These are phyloP conservation scores for Lepus americanus DNA, from an alignment of 2,113 vertebrate genomes.

Conservation along the genomic window DNA sequence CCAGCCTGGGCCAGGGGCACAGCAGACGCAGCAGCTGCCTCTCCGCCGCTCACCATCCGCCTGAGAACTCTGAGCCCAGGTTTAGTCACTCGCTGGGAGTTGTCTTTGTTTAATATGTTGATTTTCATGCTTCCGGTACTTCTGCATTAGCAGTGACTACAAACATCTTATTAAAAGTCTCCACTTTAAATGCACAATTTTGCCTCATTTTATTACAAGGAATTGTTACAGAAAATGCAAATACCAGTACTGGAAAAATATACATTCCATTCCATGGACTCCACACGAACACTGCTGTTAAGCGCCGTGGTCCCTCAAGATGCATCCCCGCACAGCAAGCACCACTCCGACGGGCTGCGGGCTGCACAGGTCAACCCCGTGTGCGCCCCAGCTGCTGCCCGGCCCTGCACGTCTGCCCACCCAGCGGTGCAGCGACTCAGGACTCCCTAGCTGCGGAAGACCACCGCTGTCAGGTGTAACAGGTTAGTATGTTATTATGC, in stretches of 20 bases:
- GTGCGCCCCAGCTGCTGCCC: constrained; percentile 11
- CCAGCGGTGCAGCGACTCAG: not conserved
- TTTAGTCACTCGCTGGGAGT: no score
- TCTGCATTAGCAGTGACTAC: constrained; percentile 61
- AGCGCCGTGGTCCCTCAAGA: constrained; percentile 65
- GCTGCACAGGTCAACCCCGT: not conserved
- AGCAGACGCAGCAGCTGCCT: not conserved
- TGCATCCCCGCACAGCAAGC: not conserved
- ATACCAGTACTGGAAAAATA: constrained; percentile 87
- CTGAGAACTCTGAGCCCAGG: no score
- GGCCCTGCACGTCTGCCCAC: not conserved
- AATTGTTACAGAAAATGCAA: constrained; percentile 87
- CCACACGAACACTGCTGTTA: constrained; percentile 80
- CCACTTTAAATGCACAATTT: constrained; percentile 75
- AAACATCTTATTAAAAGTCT: constrained; percentile 73
- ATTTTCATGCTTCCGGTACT: constrained; percentile 63
- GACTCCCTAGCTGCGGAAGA: constrained; percentile 36
- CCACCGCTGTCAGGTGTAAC: not conserved
- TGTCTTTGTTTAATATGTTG: no score
- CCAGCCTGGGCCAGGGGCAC: not conserved
- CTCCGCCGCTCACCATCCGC: no score
- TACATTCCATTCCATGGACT: constrained; percentile 87
- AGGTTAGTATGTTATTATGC: constrained; percentile 25
- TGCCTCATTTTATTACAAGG: constrained; percentile 87
- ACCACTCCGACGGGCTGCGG: not conserved